Percentiles rank a stretch among this genome's conserved stretches.
Conservation (phyloP, 2,797 vertebrate species). For the Anabas testudineus region DNA sequence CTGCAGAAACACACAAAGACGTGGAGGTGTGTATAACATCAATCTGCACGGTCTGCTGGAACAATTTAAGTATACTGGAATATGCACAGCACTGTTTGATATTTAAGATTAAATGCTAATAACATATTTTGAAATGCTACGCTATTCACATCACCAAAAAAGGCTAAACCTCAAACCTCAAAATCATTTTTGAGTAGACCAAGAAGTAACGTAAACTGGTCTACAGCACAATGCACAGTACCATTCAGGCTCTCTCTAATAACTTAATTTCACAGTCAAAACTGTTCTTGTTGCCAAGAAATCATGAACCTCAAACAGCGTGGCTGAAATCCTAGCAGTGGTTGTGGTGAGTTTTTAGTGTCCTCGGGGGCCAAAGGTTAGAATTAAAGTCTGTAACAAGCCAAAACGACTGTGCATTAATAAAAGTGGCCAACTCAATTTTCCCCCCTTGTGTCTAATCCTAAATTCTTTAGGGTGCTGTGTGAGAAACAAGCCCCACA, state of each 20-base stretch:
- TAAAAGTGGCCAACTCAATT: slow-evolving; percentile 69
- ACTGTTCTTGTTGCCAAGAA: slow-evolving; percentile 43
- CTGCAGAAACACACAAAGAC: slow-evolving; percentile 57
- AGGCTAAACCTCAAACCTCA: slow-evolving; percentile 37
- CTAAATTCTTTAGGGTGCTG: slow-evolving; percentile 61
- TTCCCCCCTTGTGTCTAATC: slow-evolving; percentile 63
- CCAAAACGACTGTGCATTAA: slow-evolving; percentile 73
- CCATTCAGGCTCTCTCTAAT: slow-evolving; percentile 37
- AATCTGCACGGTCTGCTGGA: slow-evolving; percentile 3
- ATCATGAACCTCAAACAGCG: slow-evolving; percentile 60
- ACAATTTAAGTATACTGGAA: background rate
- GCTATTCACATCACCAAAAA: background rate
- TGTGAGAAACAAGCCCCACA: slow-evolving; percentile 63
- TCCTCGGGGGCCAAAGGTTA: slow-evolving; percentile 69
- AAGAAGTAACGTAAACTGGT: slow-evolving; percentile 20
- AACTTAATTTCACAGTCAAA: slow-evolving; percentile 60
- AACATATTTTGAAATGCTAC: slow-evolving; percentile 20
- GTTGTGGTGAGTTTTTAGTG: slow-evolving; percentile 71
- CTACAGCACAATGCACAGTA: slow-evolving; percentile 32
- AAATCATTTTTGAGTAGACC: slow-evolving; percentile 27
- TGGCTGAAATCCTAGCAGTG: slow-evolving; percentile 69
- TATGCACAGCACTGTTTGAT: too few species aligned
- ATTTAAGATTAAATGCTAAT: background rate
- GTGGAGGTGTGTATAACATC: background rate
- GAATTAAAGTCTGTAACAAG: slow-evolving; percentile 66